phyloP scores from a whole-genome alignment of 2,797 vertebrate genomes.

The Sebastes hubbsi region DNA sequence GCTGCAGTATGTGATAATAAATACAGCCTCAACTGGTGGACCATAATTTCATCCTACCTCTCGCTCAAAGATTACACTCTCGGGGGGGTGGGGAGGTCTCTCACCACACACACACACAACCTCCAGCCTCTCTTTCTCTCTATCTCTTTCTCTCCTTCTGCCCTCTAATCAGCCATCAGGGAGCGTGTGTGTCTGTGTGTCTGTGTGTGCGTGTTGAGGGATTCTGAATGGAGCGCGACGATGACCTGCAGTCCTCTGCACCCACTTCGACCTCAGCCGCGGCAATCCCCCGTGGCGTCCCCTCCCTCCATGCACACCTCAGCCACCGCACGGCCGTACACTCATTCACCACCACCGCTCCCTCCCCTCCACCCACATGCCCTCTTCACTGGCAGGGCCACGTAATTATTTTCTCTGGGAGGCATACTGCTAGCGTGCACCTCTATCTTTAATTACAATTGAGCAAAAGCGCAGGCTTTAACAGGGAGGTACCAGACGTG shows the following conservation, averaged over 20 bases:
- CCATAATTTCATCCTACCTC: conserved; percentile 5
- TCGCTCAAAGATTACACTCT: conserved; percentile 7
- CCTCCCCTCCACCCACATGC: conserved; percentile 36
- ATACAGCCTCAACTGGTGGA: conserved; percentile 3
- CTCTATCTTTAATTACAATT: conserved; percentile 83
- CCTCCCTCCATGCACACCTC: conserved; percentile 47
- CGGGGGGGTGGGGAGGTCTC: neutral
- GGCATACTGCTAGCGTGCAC: conserved; percentile 39
- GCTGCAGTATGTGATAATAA: neutral
- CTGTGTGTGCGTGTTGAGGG: neutral
- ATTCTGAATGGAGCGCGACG: conserved; percentile 16
- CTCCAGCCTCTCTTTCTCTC: neutral
- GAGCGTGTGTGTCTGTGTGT: conserved; percentile 5
- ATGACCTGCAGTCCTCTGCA: conserved; percentile 59
- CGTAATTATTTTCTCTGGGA: conserved; percentile 77
- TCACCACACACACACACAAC: neutral
- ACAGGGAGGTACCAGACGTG: conserved; percentile 35
- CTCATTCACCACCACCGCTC: neutral
- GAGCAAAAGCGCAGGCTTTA: conserved; percentile 48
- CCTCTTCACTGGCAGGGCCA: conserved; percentile 45
- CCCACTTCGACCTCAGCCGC: conserved; percentile 30
- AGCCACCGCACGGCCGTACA: neutral
- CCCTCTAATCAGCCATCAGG: conserved; percentile 64
- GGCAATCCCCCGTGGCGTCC: conserved; percentile 32
- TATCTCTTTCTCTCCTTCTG: conserved; percentile 16